Evolutionary conservation across 2,113 vertebrate species (phyloP), one percentile per base, ranked within the genome.

Genomic region (Egretta garzetta): DNA sequence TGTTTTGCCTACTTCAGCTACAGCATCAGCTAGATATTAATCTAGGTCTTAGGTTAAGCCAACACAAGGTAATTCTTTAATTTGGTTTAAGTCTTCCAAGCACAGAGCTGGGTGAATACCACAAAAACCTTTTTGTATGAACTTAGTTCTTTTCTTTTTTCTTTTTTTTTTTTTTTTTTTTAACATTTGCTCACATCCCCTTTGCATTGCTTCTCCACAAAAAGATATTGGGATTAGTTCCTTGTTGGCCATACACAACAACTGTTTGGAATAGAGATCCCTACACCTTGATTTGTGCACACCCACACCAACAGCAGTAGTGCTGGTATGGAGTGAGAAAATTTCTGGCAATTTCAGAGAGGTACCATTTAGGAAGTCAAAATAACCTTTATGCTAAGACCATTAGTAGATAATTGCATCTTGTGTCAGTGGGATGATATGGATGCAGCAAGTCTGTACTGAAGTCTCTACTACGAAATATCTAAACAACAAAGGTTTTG

Each of bases 1-100:
- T 67, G 14, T 53, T 87, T 83, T 91, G 64, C 64, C 27, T 81
- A 41, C 17, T 90, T 90, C 70, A 85, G 68, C 84, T 76, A 16
- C 19, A 22, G 14, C 33, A 18, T 60, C 13, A 4, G 72, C 30
- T 73, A 70, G 21, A 41, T 74, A 66, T 39, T 84, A 64, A 84
- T 32, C 37, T 49, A 77, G 24, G 14, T 73, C 6, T 64, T 16
- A 43, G 12, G 33, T 60, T 66, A 91, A 91, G 6, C 4, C 41
- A 64, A 8, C 76, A 80, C 12, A 86, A 93, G 14, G 10, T 37
- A 66, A 56, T n/a, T 66, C 21, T 86, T 79, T 41, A 41, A 55
- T 82, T 88, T 74, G 30, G 12, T 37, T 41, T 35, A 76, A 73
- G 28, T 8, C 19, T 83, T 83, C 67, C 4, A 2, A 86, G 43